Percentiles rank a stretch among this genome's conserved stretches.
phyloP scores from a whole-genome alignment of 2,888 invertebrate species.

The Onthophagus sagittarius region DNA sequence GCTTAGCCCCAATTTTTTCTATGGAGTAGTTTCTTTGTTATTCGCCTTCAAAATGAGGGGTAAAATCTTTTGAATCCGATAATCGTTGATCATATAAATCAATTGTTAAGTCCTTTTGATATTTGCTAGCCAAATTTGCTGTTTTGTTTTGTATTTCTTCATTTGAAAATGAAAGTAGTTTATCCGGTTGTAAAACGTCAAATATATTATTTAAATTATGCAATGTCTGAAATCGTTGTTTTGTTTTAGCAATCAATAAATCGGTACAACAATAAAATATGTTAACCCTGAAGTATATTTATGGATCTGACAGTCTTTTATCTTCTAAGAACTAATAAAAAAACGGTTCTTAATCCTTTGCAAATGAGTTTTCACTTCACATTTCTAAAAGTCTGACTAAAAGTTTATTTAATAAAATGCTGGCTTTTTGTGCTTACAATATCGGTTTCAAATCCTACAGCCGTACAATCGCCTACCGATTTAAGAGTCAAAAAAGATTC shows the following conservation, averaged over 20 bases:
- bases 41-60: too few relatives aligned
- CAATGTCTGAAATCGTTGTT: slow-evolving; percentile 24
- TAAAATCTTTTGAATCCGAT: too few relatives aligned
- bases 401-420: not conserved
- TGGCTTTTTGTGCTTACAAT: too few relatives aligned
- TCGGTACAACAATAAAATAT: slow-evolving; percentile 26
- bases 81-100: slow-evolving; percentile 33
- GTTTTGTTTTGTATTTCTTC: slow-evolving; percentile 25
- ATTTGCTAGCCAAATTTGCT: slow-evolving; percentile 22
- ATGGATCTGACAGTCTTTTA: slow-evolving; percentile 27
- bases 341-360: slow-evolving; percentile 32
- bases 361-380: slow-evolving; percentile 16
- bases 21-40: too few relatives aligned
- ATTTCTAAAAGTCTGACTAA: not conserved
- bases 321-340: slow-evolving; percentile 32
- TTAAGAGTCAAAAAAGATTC: too few relatives aligned
- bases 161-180: slow-evolving; percentile 35
- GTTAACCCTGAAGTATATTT: slow-evolving; percentile 27
- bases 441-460: too few relatives aligned
- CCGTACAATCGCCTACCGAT: too few relatives aligned
- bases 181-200: slow-evolving; percentile 26
- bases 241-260: slow-evolving; percentile 30
- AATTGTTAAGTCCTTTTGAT: slow-evolving; percentile 30
- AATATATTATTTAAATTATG: slow-evolving; percentile 21
- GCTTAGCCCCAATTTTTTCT: too few relatives aligned